phyloP scores from a whole-genome alignment of 2,113 vertebrate genomes.

The Collichthys lucidus region DNA sequence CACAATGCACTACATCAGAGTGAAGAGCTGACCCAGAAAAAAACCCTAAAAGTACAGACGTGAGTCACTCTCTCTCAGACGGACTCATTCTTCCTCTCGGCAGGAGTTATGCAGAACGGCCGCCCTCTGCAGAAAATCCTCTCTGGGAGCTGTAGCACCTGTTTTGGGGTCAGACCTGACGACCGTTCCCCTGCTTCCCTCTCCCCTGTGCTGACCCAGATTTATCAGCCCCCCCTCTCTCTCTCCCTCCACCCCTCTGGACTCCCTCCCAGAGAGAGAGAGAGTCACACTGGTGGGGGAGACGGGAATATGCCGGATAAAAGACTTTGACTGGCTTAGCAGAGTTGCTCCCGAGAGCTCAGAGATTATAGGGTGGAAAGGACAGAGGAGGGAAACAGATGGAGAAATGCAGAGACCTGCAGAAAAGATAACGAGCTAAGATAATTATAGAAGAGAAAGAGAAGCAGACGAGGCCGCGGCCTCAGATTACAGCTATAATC shows the following conservation, averaged over 20 bases:
- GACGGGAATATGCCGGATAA: conserved; percentile 50
- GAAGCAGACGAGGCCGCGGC: neutral
- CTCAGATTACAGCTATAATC: conserved; percentile 15
- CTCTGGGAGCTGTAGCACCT: conserved; percentile 72
- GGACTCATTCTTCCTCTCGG: conserved; percentile 38
- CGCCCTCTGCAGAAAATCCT: conserved; percentile 41
- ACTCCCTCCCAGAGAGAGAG: neutral
- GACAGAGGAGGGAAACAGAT: conserved; percentile 49
- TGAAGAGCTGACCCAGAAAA: conserved; percentile 47
- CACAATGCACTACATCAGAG: neutral
- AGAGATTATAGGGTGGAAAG: conserved; percentile 30
- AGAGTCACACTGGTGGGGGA: conserved; percentile 38
- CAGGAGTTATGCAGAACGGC: conserved; percentile 49
- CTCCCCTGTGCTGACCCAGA: conserved; percentile 70
- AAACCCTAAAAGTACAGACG: conserved; percentile 9
- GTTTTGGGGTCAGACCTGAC: conserved; percentile 60
- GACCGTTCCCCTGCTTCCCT: conserved; percentile 19
- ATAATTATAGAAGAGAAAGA: conserved; percentile 22
- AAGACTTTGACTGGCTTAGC: conserved; percentile 67
- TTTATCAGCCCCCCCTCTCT: conserved; percentile 35
- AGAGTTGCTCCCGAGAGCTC: conserved; percentile 37
- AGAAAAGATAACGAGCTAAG: conserved; percentile 17
- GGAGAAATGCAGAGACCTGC: conserved; percentile 31
- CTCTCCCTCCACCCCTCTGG: neutral
- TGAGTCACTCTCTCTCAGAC: conserved; percentile 27